These are phyloP conservation scores for Limosa lapponica DNA, from an alignment of 2,797 vertebrate genomes.

Conservation along the genomic window DNA sequence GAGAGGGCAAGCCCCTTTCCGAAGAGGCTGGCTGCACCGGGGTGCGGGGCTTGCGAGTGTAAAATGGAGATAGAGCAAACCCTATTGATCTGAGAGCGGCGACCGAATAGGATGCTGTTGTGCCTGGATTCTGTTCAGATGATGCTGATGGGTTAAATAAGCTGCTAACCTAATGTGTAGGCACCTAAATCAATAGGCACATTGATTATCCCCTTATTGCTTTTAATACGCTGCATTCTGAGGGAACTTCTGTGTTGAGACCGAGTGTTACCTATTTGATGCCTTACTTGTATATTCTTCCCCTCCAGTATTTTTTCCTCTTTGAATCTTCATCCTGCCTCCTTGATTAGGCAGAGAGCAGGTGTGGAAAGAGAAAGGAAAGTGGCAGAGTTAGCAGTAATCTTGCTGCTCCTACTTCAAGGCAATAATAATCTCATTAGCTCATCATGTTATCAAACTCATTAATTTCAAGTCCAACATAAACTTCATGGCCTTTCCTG, in stretches of 20 bases:
- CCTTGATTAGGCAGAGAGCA: not conserved
- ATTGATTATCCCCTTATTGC: not conserved
- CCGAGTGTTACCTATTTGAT: not conserved
- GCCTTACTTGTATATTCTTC: not conserved
- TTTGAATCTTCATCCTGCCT: not conserved
- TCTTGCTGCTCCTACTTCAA: not conserved
- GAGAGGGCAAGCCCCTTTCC: not conserved
- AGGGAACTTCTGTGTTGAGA: not conserved
- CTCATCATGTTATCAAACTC: not conserved
- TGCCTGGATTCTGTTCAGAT: not conserved
- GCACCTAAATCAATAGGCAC: not conserved
- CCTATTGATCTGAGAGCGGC: not conserved
- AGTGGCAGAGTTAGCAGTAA: not conserved
- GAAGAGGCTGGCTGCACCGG: not conserved
- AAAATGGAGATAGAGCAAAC: conserved; percentile 54
- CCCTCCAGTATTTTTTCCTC: not conserved
- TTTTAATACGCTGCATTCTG: not conserved
- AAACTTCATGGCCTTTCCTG: not conserved
- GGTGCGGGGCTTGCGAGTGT: not conserved
- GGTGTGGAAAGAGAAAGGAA: not conserved
- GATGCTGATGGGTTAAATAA: not conserved
- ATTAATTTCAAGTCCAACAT: not conserved
- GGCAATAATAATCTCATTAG: not conserved
- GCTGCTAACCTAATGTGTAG: not conserved
- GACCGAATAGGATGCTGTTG: not conserved